Evolutionary conservation across 2,113 vertebrate species (phyloP).

Genomic region (Lepisosteus osseus): DNA sequence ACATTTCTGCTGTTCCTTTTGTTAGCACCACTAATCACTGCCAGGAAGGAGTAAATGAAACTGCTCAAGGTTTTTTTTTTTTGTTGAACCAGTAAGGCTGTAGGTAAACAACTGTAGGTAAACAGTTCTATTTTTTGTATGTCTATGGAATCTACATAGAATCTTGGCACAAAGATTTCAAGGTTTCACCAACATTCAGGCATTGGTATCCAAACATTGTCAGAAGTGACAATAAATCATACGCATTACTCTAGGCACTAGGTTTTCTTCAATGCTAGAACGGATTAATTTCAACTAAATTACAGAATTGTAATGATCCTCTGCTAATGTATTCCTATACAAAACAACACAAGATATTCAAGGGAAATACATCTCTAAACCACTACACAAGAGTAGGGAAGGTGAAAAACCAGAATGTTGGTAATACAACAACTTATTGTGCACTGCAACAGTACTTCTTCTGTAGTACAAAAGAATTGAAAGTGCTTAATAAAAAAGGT

Average conservation of each 20-base stretch:
- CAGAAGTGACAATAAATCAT: slow-evolving; percentile 33
- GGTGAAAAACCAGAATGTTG: too few relatives aligned
- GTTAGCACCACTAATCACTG: not conserved
- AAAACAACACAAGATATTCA: too few relatives aligned
- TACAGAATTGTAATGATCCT: too few relatives aligned
- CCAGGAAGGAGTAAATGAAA: slow-evolving; percentile 7
- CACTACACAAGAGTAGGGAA: too few relatives aligned
- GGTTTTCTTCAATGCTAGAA: too few relatives aligned
- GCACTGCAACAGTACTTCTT: too few relatives aligned
- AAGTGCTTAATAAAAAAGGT: too few relatives aligned
- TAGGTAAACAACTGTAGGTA: not conserved
- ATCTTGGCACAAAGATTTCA: slow-evolving; percentile 44
- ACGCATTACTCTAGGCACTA: not conserved
- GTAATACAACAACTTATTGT: too few relatives aligned
- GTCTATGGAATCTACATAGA: slow-evolving; percentile 30
- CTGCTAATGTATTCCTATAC: too few relatives aligned
- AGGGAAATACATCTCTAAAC: too few relatives aligned
- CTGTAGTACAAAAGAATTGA: too few relatives aligned
- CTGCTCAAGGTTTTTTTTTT: not conserved
- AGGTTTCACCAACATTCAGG: slow-evolving; percentile 44
- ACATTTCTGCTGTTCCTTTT: not conserved
- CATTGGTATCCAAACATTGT: slow-evolving; percentile 23
- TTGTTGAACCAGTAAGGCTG: slow-evolving; percentile 6
- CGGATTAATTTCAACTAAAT: not conserved
- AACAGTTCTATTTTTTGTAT: slow-evolving; percentile 2